A percentile compares a stretch with the other conserved stretches of the same genome.
Conservation (phyloP, 2,888 invertebrate species). For the Calameuta idolon region DNA sequence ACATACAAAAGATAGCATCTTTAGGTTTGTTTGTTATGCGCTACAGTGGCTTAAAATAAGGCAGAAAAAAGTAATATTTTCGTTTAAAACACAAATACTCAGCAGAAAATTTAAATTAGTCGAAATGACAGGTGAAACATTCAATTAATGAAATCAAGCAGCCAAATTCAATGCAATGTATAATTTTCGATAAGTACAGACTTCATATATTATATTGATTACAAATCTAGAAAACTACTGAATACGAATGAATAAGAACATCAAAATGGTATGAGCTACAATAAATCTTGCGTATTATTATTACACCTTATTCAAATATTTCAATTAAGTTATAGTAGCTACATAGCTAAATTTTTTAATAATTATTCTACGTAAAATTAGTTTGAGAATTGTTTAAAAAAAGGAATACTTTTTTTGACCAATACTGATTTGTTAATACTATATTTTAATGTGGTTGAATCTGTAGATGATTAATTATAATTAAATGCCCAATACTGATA, state of each 20-base stretch:
- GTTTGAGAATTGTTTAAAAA: not conserved
- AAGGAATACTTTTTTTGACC: not conserved
- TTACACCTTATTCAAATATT: not conserved
- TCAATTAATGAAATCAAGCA: not conserved
- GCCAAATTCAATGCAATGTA: conserved; percentile 1
- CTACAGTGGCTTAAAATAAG: not conserved
- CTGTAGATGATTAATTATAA: conserved; percentile 26
- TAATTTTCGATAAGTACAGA: conserved; percentile 12
- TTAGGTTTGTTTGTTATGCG: not conserved
- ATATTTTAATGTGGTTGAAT: not conserved
- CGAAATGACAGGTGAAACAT: not conserved
- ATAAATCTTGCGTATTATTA: not conserved
- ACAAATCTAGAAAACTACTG: not conserved
- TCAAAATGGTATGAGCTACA: not conserved
- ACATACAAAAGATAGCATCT: not conserved
- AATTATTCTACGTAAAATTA: not conserved
- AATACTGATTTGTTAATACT: conserved; percentile 9
- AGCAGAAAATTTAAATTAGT: not conserved
- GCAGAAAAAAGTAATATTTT: too few species aligned
- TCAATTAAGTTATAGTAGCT: not conserved
- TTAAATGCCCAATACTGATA: conserved; percentile 61
- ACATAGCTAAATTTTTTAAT: not conserved
- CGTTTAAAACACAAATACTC: not conserved
- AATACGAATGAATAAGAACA: not conserved
- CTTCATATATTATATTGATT: not conserved